Percentiles rank a stretch among this genome's conserved stretches.
Evolutionary conservation across 2,888 invertebrate species (phyloP).

Genomic region (Drosophila mayaguana): DNA sequence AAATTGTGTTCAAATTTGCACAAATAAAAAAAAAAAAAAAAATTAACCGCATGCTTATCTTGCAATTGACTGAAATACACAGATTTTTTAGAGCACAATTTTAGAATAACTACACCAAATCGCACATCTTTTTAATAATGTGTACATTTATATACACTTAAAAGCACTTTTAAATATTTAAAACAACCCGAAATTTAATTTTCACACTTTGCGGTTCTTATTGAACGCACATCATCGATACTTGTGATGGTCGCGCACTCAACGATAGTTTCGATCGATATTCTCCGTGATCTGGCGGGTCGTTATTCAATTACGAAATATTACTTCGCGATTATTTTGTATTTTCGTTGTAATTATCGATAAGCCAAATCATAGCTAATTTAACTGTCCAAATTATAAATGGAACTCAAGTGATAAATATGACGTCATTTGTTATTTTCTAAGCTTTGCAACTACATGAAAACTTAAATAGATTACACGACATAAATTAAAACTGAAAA

Average conservation of each 20-base stretch:
- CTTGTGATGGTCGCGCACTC: neutral
- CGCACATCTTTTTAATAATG: neutral
- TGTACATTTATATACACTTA: too few species aligned
- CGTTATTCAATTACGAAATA: neutral
- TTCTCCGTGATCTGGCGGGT: neutral
- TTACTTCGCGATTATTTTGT: too few species aligned
- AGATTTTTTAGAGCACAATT: neutral
- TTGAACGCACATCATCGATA: neutral
- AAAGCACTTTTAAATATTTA: too few species aligned
- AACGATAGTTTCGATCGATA: conserved; percentile 4
- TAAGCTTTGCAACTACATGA: too few species aligned
- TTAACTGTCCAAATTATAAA: neutral
- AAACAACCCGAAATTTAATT: neutral
- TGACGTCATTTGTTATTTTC: too few species aligned
- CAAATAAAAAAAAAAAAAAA: neutral
- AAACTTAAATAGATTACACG: too few species aligned
- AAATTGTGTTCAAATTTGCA: neutral
- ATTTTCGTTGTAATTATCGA: neutral
- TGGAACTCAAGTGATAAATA: neutral
- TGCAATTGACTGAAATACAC: too few species aligned
- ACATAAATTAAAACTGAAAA: neutral
- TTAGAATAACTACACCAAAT: neutral
- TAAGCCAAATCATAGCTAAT: neutral
- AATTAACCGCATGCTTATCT: neutral
- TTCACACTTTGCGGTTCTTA: neutral